Base-by-base conservation (phyloP, 1,140 invertebrate species). In the Pararge aegeria region DNA sequence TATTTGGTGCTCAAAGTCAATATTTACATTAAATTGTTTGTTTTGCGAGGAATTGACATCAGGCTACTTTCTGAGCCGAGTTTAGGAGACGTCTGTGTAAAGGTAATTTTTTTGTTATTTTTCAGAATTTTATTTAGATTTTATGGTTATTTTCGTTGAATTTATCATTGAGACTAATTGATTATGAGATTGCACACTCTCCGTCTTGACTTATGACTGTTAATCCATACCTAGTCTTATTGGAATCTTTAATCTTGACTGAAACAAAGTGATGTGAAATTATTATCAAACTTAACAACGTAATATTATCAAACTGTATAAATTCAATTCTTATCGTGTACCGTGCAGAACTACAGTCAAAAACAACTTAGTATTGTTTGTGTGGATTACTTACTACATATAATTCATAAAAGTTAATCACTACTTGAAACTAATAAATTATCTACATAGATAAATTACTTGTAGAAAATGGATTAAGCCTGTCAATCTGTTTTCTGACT, bases 81-180 rank as follows among this genome's bases (percentile, higher is more conserved):
- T 9, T 5, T 34, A n/a, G 1, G 13, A 42, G n/a, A 21, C n/a
- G 27, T 29, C 46, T 1, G 13, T 29, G 19, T 27, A 16, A 54
- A 58, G 77, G 77, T 80, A 81, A 77, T 70, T 62, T 69, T 68
- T 63, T 51, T 46, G 60, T 55, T 64, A 49, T 49, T 49, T 1
- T 29, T n/a, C 15, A 5, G 38, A 18, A 67, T 54, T 70, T 73
- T 71, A 66, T 54, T 61, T 50, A 65, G 57, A 55, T 63, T 63
- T 50, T 46, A 53, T 55, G 48, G 29, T 42, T 51, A 13, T 62
- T 30, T 34, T 37, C n/a, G 15, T 50, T 29, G 29, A 37, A 49
- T 74, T 70, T 70, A 70, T 66, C 64, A 61, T 44, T 69, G 70
- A 63, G 61, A 70, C 72, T 55, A 76, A 80, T 74, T 70, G 59